Evolutionary conservation across 1,140 invertebrate species (phyloP).

Genomic region (Drosophila pachea): DNA sequence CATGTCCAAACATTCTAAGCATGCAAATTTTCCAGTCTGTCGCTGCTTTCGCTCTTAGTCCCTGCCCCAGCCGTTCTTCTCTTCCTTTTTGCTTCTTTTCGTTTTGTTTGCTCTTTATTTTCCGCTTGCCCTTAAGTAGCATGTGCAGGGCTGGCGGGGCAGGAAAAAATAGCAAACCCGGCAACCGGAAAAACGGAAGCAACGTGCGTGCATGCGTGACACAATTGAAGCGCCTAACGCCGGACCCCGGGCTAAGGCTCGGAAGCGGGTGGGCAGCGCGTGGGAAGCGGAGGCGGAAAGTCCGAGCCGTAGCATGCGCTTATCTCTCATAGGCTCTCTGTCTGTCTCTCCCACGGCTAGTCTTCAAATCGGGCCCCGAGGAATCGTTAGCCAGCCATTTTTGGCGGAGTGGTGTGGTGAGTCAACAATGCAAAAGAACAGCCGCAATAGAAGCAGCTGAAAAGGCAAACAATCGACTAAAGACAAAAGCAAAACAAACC

Average conservation of each 20-base stretch:
- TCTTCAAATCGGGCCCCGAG: constrained; percentile 60
- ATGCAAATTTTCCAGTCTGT: constrained; percentile 78
- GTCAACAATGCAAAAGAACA: constrained; percentile 61
- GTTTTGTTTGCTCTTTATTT: constrained; percentile 26
- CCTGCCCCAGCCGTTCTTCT: too few relatives aligned
- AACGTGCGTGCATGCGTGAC: constrained; percentile 77
- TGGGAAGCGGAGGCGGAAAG: not conserved
- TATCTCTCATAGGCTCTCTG: constrained; percentile 44
- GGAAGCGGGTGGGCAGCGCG: not conserved
- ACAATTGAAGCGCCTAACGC: constrained; percentile 73
- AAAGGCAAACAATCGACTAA: constrained; percentile 63
- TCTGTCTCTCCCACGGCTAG: constrained; percentile 23
- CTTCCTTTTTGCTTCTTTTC: constrained; percentile 1
- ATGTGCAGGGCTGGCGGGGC: constrained; percentile 20
- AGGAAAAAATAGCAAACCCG: constrained; percentile 73
- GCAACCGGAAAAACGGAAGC: constrained; percentile 75
- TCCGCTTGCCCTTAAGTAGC: constrained; percentile 42
- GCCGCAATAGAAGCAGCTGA: constrained; percentile 26
- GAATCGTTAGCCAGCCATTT: constrained; percentile 74
- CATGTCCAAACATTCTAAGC: constrained; percentile 71
- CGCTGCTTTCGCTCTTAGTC: constrained; percentile 50
- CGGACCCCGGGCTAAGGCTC: constrained; percentile 17
- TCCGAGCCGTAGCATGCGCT: constrained; percentile 34
- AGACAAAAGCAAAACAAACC: constrained; percentile 31
- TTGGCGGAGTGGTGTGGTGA: constrained; percentile 56